A percentile compares a stretch with the other conserved stretches of the same genome.
These are phyloP conservation scores for Brenthis hecate DNA, from an alignment of 2,888 invertebrate genomes.

Conservation along the genomic window DNA sequence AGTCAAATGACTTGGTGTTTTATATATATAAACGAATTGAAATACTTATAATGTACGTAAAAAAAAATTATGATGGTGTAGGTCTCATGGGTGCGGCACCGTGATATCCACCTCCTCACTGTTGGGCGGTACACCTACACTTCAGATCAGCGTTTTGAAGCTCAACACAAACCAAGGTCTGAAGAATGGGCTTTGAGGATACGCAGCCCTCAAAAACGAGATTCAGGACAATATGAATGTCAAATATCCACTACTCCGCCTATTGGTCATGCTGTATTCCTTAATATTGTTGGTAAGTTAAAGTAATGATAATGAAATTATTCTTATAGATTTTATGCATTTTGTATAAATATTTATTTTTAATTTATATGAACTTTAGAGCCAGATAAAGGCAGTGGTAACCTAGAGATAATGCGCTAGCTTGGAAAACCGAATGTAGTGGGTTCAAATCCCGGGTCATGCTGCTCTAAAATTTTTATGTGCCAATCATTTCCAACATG, in stretches of 20 bases:
- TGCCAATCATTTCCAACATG: too few species aligned
- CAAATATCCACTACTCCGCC: constrained; percentile 94
- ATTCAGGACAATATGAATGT: constrained; percentile 93
- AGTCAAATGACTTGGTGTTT: too few species aligned
- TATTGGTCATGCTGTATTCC: constrained; percentile 88
- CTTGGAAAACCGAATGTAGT: too few species aligned
- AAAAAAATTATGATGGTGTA: constrained; percentile 62
- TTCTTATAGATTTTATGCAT: too few species aligned
- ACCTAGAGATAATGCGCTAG: too few species aligned
- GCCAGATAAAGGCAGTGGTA: too few species aligned
- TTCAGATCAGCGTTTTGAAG: constrained; percentile 90
- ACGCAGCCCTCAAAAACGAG: constrained; percentile 87
- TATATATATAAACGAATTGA: too few species aligned
- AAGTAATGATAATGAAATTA: too few species aligned
- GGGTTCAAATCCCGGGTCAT: too few species aligned
- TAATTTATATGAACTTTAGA: too few species aligned
- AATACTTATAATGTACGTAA: neutral
- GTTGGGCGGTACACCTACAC: constrained; percentile 95
- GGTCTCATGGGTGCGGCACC: constrained; percentile 96
- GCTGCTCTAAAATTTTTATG: too few species aligned
- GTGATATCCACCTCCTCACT: constrained; percentile 94
- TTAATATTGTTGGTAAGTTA: constrained; percentile 90
- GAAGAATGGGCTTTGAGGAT: constrained; percentile 92
- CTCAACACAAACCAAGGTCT: constrained; percentile 91
- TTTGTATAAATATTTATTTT: too few species aligned